Conservation (phyloP, 2,888 invertebrate genomes). For the Drosophila neoperkinsi region DNA sequence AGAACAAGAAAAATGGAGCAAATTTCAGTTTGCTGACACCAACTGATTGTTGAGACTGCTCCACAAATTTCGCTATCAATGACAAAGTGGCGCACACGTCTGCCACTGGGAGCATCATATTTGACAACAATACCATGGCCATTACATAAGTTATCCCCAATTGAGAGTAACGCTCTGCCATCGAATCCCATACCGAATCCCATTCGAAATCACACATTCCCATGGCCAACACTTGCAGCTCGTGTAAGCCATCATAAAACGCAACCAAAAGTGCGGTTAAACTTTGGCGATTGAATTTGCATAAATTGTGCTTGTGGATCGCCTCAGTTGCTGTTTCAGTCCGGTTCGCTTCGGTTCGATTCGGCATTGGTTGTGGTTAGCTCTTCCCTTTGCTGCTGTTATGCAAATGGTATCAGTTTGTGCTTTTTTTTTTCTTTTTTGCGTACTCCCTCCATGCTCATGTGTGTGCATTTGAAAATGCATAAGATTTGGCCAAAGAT, state of each 20-base stretch:
- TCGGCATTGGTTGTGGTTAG: slow-evolving; percentile 27
- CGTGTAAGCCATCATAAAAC: slow-evolving; percentile 66
- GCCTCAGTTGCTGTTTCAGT: slow-evolving; percentile 30
- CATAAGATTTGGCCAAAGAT: slow-evolving; percentile 80
- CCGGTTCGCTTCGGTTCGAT: slow-evolving; percentile 19
- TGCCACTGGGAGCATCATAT: slow-evolving; percentile 32
- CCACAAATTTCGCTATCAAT: slow-evolving; percentile 40
- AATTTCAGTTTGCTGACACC: slow-evolving; percentile 14
- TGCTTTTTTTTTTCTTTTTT: slow-evolving; percentile 11
- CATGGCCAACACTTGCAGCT: slow-evolving; percentile 46
- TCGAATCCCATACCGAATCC: slow-evolving; percentile 19
- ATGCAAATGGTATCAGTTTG: slow-evolving; percentile 66
- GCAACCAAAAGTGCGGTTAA: slow-evolving; percentile 77
- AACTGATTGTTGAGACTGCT: neutral
- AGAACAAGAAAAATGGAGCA: neutral
- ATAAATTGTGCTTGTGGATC: slow-evolving; percentile 72
- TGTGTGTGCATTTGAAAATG: slow-evolving; percentile 71
- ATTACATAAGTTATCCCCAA: slow-evolving; percentile 49
- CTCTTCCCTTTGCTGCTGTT: slow-evolving; percentile 56
- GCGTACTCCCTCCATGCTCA: slow-evolving; percentile 8
- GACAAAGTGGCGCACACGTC: slow-evolving; percentile 24
- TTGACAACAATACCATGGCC: slow-evolving; percentile 52
- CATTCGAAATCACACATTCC: slow-evolving; percentile 21
- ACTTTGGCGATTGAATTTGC: slow-evolving; percentile 82
- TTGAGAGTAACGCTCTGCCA: slow-evolving; percentile 25